phyloP scores from a whole-genome alignment of 2,888 invertebrate genomes.

The Drosophila nr. perissopoda region DNA sequence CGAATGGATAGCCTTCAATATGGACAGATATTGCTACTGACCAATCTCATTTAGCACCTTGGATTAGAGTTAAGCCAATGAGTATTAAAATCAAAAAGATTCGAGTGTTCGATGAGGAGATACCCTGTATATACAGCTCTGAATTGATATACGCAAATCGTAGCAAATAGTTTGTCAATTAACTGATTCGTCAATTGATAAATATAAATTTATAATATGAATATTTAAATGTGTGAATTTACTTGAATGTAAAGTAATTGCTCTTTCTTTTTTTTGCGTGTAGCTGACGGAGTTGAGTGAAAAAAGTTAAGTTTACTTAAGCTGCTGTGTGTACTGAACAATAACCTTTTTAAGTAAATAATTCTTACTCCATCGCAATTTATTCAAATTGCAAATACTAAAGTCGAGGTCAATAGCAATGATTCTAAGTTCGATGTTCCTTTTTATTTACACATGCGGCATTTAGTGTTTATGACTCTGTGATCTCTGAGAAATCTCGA shows the following conservation, averaged over 20 bases:
- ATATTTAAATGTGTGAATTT: not conserved
- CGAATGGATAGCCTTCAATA: slow-evolving; percentile 67
- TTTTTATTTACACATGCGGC: no score
- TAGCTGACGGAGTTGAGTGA: not conserved
- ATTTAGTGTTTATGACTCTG: no score
- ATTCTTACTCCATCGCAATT: not conserved
- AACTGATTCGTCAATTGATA: not conserved
- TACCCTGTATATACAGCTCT: not conserved
- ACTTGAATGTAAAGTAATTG: not conserved
- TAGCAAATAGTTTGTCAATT: not conserved
- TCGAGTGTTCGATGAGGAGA: not conserved
- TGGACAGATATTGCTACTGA: slow-evolving; percentile 63
- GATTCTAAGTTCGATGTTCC: not conserved
- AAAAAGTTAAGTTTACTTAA: not conserved
- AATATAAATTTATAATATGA: not conserved
- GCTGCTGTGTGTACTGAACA: not conserved
- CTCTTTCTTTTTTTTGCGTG: not conserved
- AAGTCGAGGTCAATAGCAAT: not conserved
- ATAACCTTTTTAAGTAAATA: not conserved
- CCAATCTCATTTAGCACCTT: not conserved
- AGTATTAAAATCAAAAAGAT: slow-evolving; percentile 38
- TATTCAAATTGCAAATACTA: not conserved
- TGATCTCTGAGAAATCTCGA: not conserved
- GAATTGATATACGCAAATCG: not conserved
- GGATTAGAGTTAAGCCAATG: slow-evolving; percentile 17